Conservation (phyloP, 2,888 invertebrate genomes). For the Orthosia cruda region DNA sequence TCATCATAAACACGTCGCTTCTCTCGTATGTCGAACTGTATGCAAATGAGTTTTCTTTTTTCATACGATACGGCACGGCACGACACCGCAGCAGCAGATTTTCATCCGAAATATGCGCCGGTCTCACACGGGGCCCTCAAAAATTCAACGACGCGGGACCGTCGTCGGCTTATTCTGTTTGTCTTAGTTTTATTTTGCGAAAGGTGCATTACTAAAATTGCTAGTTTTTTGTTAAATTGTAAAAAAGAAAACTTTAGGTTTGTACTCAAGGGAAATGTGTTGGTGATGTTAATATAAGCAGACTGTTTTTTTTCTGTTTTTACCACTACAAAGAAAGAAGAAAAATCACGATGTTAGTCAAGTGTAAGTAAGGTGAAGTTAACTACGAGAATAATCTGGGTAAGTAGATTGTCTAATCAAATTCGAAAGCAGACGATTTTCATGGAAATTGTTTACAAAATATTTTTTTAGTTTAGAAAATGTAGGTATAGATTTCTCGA, state of each 20-base stretch:
- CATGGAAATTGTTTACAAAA: no score
- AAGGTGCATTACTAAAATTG: constrained; percentile 64
- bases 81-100: constrained; percentile 74
- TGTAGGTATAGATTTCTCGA: no score
- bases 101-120: constrained; percentile 84
- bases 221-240: constrained; percentile 34
- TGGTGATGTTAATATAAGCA: constrained; percentile 2
- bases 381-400: neutral
- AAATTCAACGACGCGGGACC: constrained; percentile 85
- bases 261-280: constrained; percentile 13
- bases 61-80: constrained; percentile 80
- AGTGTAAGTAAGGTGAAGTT: neutral
- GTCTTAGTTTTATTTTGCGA: constrained; percentile 51
- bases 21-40: constrained; percentile 64
- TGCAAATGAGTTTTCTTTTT: constrained; percentile 81
- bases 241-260: neutral
- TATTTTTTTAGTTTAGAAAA: no score
- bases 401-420: neutral
- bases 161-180: constrained; percentile 79
- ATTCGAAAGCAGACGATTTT: no score
- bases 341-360: neutral
- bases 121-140: constrained; percentile 86
- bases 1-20: constrained; percentile 54
- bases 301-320: neutral
- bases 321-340: no score